Base-by-base conservation (phyloP, 2,888 invertebrate species). In the Lepeophtheirus nordmannii region DNA sequence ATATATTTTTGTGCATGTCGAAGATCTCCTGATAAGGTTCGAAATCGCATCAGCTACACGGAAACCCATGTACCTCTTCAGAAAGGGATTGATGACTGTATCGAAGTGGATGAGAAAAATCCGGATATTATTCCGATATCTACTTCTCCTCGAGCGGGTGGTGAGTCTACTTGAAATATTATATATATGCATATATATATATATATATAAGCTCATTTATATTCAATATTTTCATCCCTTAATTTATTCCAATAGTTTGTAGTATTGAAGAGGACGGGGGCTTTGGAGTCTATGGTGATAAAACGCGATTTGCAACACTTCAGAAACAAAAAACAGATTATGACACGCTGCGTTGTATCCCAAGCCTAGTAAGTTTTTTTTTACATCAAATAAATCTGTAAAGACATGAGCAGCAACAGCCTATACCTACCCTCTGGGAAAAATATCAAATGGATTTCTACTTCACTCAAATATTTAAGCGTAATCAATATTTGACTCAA, bases 61-160 rank as follows among this genome's bases (percentile, higher is more conserved):
- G 63, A 63, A n/a, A 63, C 63, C 1, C 63, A 63, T 30, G 38
- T 63, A 12, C 56, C 63, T 53, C 56, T 63, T 14, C 63, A 63
- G 46, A 63, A 63, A 8, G 63, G 63, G 20, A 63, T 63, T 22
- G 63, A 63, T 23, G 63, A 63, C 17, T 63, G 63, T 37, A 46
- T 63, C n/a, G 63, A 63, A 22, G 63, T 20, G 11, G 14, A 23
- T 22, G 56, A 46, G n/a, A 22, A 38, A 37, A 56, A 63, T 56
- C 63, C 63, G 38, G 63, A 63, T 37, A 22, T 63, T 20, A 53
- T 63, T 20, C 63, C 63, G 37, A 56, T 46, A 9, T 46, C 53
- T 46, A 5, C 53, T 46, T 46, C 53, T 46, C 17, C 53, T 3
- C 14, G 53, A 46, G 8, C 7, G 2, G 30, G 30, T 30, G 30